A percentile compares a stretch with the other conserved stretches of the same genome.
Evolutionary conservation across 2,888 invertebrate genomes (phyloP).

Genomic region (Acronicta psi): DNA sequence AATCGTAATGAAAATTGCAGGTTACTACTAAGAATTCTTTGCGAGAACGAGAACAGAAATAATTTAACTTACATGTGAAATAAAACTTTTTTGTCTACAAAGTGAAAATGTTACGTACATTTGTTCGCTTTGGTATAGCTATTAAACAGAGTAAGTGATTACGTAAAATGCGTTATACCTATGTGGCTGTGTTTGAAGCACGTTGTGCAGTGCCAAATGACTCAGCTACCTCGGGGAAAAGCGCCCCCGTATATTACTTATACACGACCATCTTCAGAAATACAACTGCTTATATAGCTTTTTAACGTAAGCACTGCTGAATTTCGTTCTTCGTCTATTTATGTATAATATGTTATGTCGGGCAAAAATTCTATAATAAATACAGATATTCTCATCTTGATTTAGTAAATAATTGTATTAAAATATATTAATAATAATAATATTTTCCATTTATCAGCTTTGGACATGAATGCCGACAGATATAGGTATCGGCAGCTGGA

Average conservation of each 20-base stretch:
- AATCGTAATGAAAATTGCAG: too few species aligned
- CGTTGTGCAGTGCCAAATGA: constrained; percentile 39
- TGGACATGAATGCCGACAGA: too few species aligned
- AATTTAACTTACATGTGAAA: not conserved
- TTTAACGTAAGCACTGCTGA: constrained; percentile 19
- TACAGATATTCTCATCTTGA: too few species aligned
- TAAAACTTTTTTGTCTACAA: not conserved
- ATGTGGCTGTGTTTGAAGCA: constrained; percentile 29
- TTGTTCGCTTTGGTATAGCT: constrained; percentile 16
- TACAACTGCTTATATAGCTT: constrained; percentile 43
- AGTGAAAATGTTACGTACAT: constrained; percentile 11
- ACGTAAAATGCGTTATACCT: constrained; percentile 35
- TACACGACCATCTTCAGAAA: constrained; percentile 33
- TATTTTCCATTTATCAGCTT: too few species aligned
- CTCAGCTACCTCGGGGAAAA: constrained; percentile 40
- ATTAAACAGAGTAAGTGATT: constrained; percentile 39
- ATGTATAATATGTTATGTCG: too few species aligned
- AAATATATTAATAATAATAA: too few species aligned
- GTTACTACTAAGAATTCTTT: too few species aligned
- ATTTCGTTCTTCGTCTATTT: constrained; percentile 15
- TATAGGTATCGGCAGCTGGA: too few species aligned
- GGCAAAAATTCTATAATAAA: too few species aligned
- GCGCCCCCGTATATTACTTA: constrained; percentile 39
- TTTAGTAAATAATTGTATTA: too few species aligned
- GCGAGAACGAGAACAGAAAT: too few species aligned